These are phyloP conservation scores for Onychomys torridus DNA, from an alignment of 2,797 vertebrate genomes.

Conservation along the genomic window DNA sequence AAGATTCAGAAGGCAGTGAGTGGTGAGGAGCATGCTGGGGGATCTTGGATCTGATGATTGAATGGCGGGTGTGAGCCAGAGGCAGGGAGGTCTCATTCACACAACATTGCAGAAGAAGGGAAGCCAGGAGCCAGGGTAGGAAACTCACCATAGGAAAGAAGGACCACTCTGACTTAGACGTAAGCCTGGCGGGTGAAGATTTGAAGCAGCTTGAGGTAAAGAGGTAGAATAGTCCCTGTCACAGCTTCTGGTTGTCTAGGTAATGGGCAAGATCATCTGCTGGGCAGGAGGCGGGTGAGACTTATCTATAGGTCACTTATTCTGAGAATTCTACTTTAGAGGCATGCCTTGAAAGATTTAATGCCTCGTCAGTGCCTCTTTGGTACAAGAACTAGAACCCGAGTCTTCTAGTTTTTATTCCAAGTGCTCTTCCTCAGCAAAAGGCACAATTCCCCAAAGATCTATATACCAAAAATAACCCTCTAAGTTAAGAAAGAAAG, in stretches of 20 bases:
- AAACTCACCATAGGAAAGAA: slow-evolving; percentile 23
- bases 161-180: neutral
- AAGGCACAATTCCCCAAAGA: slow-evolving; percentile 68
- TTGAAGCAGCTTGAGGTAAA: neutral
- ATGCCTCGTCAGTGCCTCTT: neutral
- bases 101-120: neutral
- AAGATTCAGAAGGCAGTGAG: neutral
- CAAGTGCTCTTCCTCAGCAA: slow-evolving; percentile 45
- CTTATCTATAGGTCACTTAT: neutral
- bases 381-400: neutral
- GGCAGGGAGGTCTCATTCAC: neutral
- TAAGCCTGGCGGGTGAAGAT: neutral
- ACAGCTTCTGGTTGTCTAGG: neutral
- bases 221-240: neutral
- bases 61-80: slow-evolving; percentile 7
- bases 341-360: neutral
- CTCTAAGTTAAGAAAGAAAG: slow-evolving; percentile 66
- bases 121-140: neutral
- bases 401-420: slow-evolving; percentile 49
- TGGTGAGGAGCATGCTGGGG: neutral
- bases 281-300: neutral
- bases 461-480: slow-evolving; percentile 67
- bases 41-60: neutral
- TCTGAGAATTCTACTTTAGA: slow-evolving; percentile 46
- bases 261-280: neutral